Evolutionary conservation across 1,140 invertebrate genomes (phyloP).

Genomic region (Chironomus tepperi): DNA sequence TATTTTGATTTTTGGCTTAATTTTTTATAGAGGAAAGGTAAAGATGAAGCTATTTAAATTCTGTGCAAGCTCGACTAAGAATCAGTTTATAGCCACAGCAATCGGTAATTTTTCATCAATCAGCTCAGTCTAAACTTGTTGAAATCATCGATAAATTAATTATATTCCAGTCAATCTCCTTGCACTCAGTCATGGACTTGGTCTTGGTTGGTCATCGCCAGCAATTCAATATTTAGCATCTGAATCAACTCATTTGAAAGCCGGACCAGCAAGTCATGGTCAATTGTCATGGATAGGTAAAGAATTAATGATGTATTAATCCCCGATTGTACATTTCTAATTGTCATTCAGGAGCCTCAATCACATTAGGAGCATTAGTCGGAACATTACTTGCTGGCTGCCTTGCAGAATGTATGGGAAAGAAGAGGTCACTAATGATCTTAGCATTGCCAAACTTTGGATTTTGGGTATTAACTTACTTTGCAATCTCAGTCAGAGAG

Average conservation of each 20-base stretch:
- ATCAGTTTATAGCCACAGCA: background rate
- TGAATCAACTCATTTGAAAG: constrained; percentile 26
- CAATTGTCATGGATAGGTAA: background rate
- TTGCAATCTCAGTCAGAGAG: constrained; percentile 26
- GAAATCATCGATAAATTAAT: background rate
- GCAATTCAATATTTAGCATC: constrained; percentile 31
- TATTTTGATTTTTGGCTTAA: background rate
- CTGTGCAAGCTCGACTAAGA: background rate
- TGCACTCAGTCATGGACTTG: constrained; percentile 34
- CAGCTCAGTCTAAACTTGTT: too few species aligned
- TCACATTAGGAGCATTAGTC: constrained; percentile 26
- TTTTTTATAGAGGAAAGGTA: too few species aligned
- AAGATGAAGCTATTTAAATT: too few species aligned
- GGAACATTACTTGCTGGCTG: constrained; percentile 29
- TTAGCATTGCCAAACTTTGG: constrained; percentile 31
- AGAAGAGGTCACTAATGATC: constrained; percentile 34
- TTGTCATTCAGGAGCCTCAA: constrained; percentile 24
- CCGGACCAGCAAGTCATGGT: background rate
- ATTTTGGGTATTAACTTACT: constrained; percentile 31
- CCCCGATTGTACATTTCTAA: background rate
- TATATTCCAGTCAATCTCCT: constrained; percentile 32
- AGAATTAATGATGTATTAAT: background rate
- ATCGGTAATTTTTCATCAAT: background rate
- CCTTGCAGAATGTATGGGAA: constrained; percentile 32
- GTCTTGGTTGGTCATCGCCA: constrained; percentile 35